phyloP scores from a whole-genome alignment of 2,888 invertebrate species.

The Eutolmus rufibarbis region DNA sequence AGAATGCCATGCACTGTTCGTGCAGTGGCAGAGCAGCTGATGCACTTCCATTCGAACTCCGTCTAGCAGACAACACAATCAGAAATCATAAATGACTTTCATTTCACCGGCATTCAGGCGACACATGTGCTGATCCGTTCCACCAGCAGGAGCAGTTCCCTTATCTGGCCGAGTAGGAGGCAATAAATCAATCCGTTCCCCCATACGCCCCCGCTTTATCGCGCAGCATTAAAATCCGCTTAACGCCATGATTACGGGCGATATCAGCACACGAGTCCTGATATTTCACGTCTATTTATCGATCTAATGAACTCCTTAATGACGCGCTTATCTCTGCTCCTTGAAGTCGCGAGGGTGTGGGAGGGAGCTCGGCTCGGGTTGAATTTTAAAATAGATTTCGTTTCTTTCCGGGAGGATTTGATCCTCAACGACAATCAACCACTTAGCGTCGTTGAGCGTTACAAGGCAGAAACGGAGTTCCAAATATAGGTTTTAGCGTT shows the following conservation, averaged over 20 bases:
- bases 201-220: background rate
- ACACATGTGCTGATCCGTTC: background rate
- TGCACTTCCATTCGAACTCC: background rate
- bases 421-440: background rate
- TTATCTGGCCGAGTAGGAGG: background rate
- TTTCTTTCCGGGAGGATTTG: background rate
- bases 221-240: slow-evolving; percentile 1
- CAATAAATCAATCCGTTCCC: background rate
- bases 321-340: background rate
- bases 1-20: background rate
- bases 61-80: background rate
- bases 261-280: background rate
- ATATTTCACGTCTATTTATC: background rate
- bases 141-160: background rate
- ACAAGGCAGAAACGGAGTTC: background rate
- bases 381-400: background rate
- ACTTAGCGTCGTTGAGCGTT: background rate
- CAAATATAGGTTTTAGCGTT: background rate
- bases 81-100: background rate
- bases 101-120: background rate
- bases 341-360: background rate
- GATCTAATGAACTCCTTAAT: background rate
- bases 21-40: background rate
- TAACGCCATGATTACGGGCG: background rate
- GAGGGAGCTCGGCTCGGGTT: background rate